Evolutionary conservation across 2,797 vertebrate genomes (phyloP).

Genomic region (Chaetophractus vellerosus): DNA sequence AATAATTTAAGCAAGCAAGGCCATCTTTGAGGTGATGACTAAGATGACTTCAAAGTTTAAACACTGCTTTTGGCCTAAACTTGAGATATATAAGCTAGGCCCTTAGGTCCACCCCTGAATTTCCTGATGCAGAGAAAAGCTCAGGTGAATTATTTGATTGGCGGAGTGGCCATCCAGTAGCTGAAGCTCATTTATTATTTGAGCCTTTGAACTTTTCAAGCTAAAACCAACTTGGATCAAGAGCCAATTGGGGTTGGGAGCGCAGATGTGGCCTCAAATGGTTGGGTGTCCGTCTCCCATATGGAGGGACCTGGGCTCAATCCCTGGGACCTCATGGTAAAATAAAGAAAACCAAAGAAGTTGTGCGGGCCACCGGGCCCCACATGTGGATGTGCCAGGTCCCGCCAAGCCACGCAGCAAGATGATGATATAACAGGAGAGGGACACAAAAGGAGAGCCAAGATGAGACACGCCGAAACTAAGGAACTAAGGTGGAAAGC

Average conservation of each 20-base stretch:
- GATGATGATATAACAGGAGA: too few relatives aligned
- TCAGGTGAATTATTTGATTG: not conserved
- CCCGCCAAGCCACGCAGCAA: too few relatives aligned
- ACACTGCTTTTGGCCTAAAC: not conserved
- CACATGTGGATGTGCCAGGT: too few relatives aligned
- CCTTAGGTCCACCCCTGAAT: not conserved
- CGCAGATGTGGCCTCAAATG: too few relatives aligned
- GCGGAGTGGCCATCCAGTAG: not conserved
- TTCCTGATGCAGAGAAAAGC: not conserved
- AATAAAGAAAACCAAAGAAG: too few relatives aligned
- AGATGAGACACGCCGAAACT: too few relatives aligned
- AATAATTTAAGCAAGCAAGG: not conserved
- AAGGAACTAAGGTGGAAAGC: too few relatives aligned
- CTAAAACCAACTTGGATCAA: conserved; percentile 18
- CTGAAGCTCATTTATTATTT: not conserved
- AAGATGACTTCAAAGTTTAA: not conserved
- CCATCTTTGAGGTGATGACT: not conserved
- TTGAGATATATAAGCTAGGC: not conserved
- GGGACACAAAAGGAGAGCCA: too few relatives aligned
- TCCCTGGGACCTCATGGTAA: too few relatives aligned
- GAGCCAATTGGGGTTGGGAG: not conserved
- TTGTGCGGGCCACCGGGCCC: too few relatives aligned
- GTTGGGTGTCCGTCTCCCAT: too few relatives aligned
- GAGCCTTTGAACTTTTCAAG: not conserved
- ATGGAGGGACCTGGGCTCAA: too few relatives aligned